These are phyloP conservation scores for Sphecodes monilicornis DNA, from an alignment of 2,888 invertebrate genomes.

Conservation along the genomic window DNA sequence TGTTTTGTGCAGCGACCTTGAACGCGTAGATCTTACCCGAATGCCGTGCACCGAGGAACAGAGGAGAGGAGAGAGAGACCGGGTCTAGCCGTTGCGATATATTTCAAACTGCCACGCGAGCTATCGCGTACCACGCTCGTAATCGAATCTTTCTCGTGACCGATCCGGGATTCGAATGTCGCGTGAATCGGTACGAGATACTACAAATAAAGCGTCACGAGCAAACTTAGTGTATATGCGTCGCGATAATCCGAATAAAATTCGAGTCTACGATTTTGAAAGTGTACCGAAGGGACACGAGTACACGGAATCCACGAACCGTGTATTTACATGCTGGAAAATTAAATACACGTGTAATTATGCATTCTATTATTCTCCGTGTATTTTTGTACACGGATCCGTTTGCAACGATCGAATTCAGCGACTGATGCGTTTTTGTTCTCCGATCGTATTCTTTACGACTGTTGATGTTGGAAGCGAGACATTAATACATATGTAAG, in stretches of 20 bases:
- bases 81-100: constrained; percentile 27
- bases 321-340: no score
- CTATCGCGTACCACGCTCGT: not conserved
- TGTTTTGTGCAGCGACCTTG: constrained; percentile 61
- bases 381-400: not conserved
- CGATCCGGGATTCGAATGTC: constrained; percentile 3
- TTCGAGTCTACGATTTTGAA: not conserved
- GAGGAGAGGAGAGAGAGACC: constrained; percentile 10
- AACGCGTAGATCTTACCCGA: constrained; percentile 54
- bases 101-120: constrained; percentile 21
- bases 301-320: no score
- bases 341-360: not conserved
- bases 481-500: no score
- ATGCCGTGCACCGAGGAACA: constrained; percentile 29
- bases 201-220: constrained; percentile 8
- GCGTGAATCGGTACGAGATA: not conserved
- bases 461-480: not conserved
- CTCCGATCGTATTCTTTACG: no score
- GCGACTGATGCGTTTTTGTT: no score
- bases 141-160: constrained; percentile 9
- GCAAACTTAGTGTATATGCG: not conserved
- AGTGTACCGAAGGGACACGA: no score
- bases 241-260: not conserved
- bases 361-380: not conserved
- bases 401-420: no score